Evolutionary conservation across 2,888 invertebrate species (phyloP).

Genomic region (Cecidostiba fungosa): DNA sequence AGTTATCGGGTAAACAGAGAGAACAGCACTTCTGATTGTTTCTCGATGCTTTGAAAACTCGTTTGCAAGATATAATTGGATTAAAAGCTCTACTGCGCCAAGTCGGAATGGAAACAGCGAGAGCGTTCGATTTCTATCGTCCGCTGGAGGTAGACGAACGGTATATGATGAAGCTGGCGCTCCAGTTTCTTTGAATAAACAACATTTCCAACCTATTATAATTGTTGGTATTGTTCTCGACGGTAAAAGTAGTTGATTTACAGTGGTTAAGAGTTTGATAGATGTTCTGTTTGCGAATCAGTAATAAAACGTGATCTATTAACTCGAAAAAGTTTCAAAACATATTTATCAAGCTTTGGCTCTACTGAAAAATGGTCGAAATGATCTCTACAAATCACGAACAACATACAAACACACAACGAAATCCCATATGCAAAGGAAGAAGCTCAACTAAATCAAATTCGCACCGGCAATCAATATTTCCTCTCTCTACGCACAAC

Average conservation of each 20-base stretch:
- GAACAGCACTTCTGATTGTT: not conserved
- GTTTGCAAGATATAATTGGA: not conserved
- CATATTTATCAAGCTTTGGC: not conserved
- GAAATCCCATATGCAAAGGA: not conserved
- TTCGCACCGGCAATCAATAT: conserved; percentile 11
- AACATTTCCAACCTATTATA: not conserved
- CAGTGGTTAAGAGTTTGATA: not conserved
- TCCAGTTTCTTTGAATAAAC: not conserved
- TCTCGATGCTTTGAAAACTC: conserved; percentile 16
- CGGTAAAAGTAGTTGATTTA: not conserved
- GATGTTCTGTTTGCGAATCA: not conserved
- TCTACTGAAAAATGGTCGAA: not conserved
- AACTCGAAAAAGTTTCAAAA: not conserved
- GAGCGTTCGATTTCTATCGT: not conserved
- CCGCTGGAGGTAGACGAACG: not conserved
- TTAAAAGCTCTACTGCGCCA: not conserved
- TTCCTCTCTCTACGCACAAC: not conserved
- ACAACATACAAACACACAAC: not conserved
- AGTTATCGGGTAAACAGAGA: conserved; percentile 15
- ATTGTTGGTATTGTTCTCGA: not conserved
- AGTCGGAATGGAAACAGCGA: not conserved
- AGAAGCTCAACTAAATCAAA: not conserved
- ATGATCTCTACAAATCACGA: not conserved
- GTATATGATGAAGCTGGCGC: not conserved
- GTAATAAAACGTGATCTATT: not conserved